These are phyloP conservation scores for Acestrorhynchus altus DNA, from an alignment of 2,797 vertebrate genomes.

Conservation along the genomic window DNA sequence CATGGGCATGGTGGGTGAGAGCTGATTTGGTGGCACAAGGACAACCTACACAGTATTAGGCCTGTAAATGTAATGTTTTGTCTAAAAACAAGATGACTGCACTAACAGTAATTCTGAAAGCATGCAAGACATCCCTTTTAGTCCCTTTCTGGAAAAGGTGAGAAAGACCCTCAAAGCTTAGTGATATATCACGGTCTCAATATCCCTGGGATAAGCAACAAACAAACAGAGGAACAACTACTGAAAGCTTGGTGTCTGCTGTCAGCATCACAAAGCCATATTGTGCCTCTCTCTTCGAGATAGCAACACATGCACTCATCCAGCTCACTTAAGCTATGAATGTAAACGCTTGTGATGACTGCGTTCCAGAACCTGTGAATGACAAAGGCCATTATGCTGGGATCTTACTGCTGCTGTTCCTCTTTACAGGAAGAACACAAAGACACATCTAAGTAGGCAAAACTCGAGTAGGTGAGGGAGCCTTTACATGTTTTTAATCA, in stretches of 20 bases:
- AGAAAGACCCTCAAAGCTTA: background rate
- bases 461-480: constrained; percentile 42
- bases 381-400: background rate
- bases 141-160: background rate
- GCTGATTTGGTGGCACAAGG: no score
- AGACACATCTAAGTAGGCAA: constrained; percentile 14
- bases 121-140: background rate
- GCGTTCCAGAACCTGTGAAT: background rate
- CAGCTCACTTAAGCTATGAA: background rate
- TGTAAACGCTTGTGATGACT: background rate
- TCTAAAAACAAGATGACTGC: no score
- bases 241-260: background rate
- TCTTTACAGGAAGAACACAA: constrained; percentile 32
- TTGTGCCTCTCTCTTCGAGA: background rate
- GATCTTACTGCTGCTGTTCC: background rate
- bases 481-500: constrained; percentile 34
- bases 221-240: background rate
- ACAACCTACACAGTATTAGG: no score
- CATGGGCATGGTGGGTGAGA: no score
- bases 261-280: background rate
- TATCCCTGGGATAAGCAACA: background rate
- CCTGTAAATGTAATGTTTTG: no score
- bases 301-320: background rate
- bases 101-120: no score
- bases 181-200: background rate